Base-by-base conservation (phyloP, 2,888 invertebrate species). In the Peribatodes rhomboidaria region DNA sequence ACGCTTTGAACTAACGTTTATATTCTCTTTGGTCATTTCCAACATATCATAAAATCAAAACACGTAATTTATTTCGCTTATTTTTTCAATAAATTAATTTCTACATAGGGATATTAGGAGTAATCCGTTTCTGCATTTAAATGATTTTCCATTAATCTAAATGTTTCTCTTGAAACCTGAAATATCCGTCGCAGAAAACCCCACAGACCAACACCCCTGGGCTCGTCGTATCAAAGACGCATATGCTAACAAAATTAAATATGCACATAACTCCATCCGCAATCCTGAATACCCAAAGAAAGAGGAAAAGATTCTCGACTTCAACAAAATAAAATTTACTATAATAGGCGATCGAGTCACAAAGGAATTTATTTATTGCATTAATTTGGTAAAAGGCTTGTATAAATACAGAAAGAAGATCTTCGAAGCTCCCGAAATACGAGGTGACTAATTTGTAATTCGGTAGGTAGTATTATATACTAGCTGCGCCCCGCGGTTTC, bases 351-450 rank as follows among this genome's bases (percentile, higher is more conserved):
- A 86, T 67, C 81, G 84, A 75, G 72, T 86, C 2, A 80, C 85
- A 6, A 84, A 85, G 62, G 90, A 89, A 69, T 93, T 90, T 74
- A 87, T 87, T 60, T 86, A 87, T 60, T 89, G 89, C 54, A 72
- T 69, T 18, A 78, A 88, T 54, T 71, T 90, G 55, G 82, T 87
- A 16, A 82, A 81, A 64, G 87, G 82, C n/a, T 73, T 93, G 37
- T 79, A 89, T 65, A 91, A 85, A 57, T 90, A 89, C 68, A 85
- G 84, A 69, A 73, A 76, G 69, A 82, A 81, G 55, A 56, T 71
- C 20, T 91, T 90, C 70, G 84, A 83, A 58, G 70, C 77, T 60
- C 92, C 93, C 62, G 50, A 79, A 1, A 85, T 93, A 68, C 81
- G 79, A 83, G 90, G 92, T 91, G 14, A 37, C 31, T 49, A 31